Evolutionary conservation across 2,888 invertebrate genomes (phyloP).

Genomic region (Chrysotoxum bicinctum): DNA sequence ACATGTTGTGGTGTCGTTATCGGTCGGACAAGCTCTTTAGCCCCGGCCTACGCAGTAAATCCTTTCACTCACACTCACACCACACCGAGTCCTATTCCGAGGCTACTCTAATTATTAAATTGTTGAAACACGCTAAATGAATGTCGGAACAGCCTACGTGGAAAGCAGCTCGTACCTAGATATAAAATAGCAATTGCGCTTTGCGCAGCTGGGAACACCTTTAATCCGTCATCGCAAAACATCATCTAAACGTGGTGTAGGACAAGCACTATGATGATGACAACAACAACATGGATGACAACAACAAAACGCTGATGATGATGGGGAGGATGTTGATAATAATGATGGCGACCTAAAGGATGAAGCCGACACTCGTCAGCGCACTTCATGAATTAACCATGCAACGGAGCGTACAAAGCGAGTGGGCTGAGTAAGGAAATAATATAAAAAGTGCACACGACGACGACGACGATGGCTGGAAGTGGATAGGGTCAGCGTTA

Average conservation of each 20-base stretch:
- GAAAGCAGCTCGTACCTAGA: not conserved
- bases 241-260: conserved; percentile 58
- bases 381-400: conserved; percentile 56
- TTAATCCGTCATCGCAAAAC: conserved; percentile 69
- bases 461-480: not conserved
- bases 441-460: conserved; percentile 20
- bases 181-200: not conserved
- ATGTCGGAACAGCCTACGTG: conserved; percentile 47
- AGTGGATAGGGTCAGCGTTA: not conserved
- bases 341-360: conserved; percentile 31
- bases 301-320: conserved; percentile 17
- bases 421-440: conserved; percentile 43
- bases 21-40: conserved; percentile 67
- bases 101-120: conserved; percentile 69
- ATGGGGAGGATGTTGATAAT: conserved; percentile 35
- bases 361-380: conserved; percentile 48
- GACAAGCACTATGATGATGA: conserved; percentile 43
- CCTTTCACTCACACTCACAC: conserved; percentile 25
- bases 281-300: conserved; percentile 17
- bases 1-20: conserved; percentile 64
- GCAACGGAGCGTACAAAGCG: conserved; percentile 17
- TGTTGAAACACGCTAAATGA: conserved; percentile 69
- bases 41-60: conserved; percentile 57
- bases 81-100: conserved; percentile 24
- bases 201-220: conserved; percentile 42